These are phyloP conservation scores for Aethina tumida DNA, from an alignment of 1,140 invertebrate genomes.

Conservation along the genomic window DNA sequence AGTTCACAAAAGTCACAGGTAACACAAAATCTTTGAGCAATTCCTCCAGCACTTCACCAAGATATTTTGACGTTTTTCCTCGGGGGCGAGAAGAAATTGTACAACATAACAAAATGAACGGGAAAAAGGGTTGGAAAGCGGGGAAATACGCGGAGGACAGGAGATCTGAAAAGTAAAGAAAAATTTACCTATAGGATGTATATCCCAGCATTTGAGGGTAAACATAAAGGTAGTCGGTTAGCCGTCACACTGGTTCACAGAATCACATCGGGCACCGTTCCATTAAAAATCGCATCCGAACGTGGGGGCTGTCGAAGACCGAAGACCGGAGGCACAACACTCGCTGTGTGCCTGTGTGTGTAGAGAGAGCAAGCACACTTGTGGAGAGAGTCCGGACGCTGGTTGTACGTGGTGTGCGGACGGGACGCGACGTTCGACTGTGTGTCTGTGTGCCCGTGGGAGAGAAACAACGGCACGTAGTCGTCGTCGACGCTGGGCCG, in stretches of 20 bases:
- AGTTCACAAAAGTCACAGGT: too few relatives aligned
- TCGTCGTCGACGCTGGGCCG: conserved; percentile 9
- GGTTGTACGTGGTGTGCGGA: conserved; percentile 13
- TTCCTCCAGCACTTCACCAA: too few relatives aligned
- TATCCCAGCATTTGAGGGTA: conserved; percentile 38
- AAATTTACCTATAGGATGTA: conserved; percentile 36
- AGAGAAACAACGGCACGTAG: conserved; percentile 28
- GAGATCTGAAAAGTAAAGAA: conserved; percentile 10
- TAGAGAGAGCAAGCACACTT: conserved; percentile 1
- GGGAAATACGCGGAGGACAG: too few relatives aligned
- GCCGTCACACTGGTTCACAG: not conserved
- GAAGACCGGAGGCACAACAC: not conserved
- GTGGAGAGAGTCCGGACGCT: conserved; percentile 6
- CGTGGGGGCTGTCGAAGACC: not conserved
- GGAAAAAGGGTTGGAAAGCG: too few relatives aligned
- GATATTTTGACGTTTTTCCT: too few relatives aligned
- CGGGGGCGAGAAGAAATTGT: too few relatives aligned
- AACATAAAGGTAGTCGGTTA: conserved; percentile 31
- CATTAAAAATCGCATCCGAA: not conserved
- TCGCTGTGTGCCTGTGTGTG: not conserved
- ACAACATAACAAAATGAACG: too few relatives aligned
- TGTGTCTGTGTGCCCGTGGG: conserved; percentile 18
- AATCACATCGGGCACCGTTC: not conserved
- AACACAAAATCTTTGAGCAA: too few relatives aligned
- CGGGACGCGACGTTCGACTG: conserved; percentile 25